A percentile compares a stretch with the other conserved stretches of the same genome.
phyloP scores from a whole-genome alignment of 2,797 vertebrate genomes.

The Fistularia tabacaria region DNA sequence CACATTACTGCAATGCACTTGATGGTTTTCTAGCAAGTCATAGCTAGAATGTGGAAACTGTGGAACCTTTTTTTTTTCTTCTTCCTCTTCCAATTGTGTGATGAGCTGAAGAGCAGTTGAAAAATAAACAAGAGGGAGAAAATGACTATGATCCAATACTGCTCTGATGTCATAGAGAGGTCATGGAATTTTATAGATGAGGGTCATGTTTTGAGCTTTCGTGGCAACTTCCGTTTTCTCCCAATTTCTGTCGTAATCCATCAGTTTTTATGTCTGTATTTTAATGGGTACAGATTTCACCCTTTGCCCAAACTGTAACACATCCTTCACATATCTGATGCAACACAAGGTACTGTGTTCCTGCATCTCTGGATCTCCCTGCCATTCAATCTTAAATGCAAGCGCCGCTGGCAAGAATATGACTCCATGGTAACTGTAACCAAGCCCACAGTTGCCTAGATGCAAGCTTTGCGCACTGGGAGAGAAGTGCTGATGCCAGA shows the following conservation, averaged over 20 bases:
- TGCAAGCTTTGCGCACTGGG: slow-evolving; percentile 39
- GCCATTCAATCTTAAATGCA: slow-evolving; percentile 34
- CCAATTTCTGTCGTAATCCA: no score
- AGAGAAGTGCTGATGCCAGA: slow-evolving; percentile 60
- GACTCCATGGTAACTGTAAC: slow-evolving; percentile 77
- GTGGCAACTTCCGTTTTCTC: slow-evolving; percentile 6
- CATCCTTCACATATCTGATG: not conserved
- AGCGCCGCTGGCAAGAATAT: slow-evolving; percentile 39
- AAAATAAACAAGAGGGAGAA: slow-evolving; percentile 35
- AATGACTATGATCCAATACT: slow-evolving; percentile 20
- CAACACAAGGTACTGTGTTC: not conserved
- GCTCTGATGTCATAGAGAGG: slow-evolving; percentile 26
- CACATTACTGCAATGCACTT: no score
- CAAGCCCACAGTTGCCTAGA: slow-evolving; percentile 69
- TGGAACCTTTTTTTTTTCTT: no score
- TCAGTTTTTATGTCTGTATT: no score
- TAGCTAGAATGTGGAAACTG: no score
- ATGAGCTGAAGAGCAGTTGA: slow-evolving; percentile 31
- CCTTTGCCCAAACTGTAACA: not conserved
- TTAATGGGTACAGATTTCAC: no score
- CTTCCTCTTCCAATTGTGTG: not conserved
- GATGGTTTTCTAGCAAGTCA: no score
- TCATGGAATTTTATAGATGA: slow-evolving; percentile 21
- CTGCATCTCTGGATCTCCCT: slow-evolving; percentile 9
- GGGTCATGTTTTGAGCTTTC: slow-evolving; percentile 14